Conservation (phyloP, 2,888 invertebrate genomes). For the Choreutis nemorana region DNA sequence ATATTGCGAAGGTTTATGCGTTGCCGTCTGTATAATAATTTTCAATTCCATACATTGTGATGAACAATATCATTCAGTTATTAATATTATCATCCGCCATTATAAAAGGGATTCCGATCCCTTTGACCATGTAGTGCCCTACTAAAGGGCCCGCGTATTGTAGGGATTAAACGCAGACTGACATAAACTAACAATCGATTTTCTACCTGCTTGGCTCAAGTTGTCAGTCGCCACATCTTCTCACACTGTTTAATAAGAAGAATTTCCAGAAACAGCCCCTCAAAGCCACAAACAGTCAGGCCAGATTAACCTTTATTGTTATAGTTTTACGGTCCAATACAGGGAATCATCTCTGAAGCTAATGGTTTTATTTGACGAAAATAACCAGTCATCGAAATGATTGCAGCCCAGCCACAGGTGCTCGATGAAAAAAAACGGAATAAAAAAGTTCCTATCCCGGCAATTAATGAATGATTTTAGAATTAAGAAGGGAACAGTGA, state of each 20-base stretch:
- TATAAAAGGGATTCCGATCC: too few species aligned
- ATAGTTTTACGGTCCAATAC: background rate
- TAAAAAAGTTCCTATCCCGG: constrained; percentile 29
- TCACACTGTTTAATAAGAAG: constrained; percentile 29
- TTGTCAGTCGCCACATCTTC: constrained; percentile 42
- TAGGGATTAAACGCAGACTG: constrained; percentile 20
- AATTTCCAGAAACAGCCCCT: constrained; percentile 26
- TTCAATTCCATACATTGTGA: too few species aligned
- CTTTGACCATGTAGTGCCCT: too few species aligned
- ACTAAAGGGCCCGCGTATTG: too few species aligned
- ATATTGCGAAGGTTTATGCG: too few species aligned
- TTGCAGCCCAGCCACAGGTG: constrained; percentile 47
- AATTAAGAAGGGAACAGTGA: constrained; percentile 27
- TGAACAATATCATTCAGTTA: too few species aligned
- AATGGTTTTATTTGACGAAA: constrained; percentile 27
- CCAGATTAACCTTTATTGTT: background rate
- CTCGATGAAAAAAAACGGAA: constrained; percentile 28
- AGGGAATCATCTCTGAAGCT: background rate
- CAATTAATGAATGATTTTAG: constrained; percentile 51
- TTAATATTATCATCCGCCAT: too few species aligned
- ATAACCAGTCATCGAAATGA: constrained; percentile 53
- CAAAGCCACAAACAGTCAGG: background rate
- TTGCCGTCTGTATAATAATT: too few species aligned
- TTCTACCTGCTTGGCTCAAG: constrained; percentile 44
- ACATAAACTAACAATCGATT: constrained; percentile 46